Conservation (phyloP, 2,888 invertebrate genomes). For the Adela reaumurella region DNA sequence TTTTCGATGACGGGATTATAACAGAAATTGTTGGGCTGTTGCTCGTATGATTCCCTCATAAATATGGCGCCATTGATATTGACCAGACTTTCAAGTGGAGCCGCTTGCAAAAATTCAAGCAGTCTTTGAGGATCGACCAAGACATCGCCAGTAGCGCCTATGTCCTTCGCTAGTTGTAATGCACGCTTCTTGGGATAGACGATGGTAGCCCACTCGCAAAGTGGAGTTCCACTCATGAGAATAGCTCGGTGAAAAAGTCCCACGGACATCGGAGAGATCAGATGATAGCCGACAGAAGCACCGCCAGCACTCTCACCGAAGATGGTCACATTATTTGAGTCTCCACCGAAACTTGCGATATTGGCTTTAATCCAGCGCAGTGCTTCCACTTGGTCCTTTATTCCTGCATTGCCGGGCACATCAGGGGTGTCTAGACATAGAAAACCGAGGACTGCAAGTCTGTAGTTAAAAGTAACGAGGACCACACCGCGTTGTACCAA, state of each 20-base stretch:
- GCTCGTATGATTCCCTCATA: not conserved
- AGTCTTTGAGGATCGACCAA: not conserved
- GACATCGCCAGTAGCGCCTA: conserved; percentile 13
- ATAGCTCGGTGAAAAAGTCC: conserved; percentile 36
- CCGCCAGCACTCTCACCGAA: conserved; percentile 44
- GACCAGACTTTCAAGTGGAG: not conserved
- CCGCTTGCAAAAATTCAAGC: not conserved
- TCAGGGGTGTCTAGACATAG: not conserved
- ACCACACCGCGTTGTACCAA: conserved; percentile 30
- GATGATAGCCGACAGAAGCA: conserved; percentile 25
- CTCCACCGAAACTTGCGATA: not conserved
- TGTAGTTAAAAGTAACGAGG: conserved; percentile 38
- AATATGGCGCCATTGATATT: not conserved
- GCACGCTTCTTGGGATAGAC: conserved; percentile 21
- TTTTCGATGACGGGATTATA: conserved; percentile 1
- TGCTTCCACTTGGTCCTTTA: not conserved
- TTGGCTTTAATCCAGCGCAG: not conserved
- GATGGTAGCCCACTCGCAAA: conserved; percentile 22
- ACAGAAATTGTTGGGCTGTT: not conserved
- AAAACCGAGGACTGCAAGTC: conserved; percentile 18
- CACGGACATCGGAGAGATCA: conserved; percentile 39
- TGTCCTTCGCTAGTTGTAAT: conserved; percentile 21
- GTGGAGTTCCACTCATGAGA: conserved; percentile 25
- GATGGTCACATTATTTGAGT: conserved; percentile 25
- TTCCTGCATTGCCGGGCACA: not conserved